Base-by-base conservation (phyloP, 2,797 vertebrate genomes). In the Clamator glandarius region DNA sequence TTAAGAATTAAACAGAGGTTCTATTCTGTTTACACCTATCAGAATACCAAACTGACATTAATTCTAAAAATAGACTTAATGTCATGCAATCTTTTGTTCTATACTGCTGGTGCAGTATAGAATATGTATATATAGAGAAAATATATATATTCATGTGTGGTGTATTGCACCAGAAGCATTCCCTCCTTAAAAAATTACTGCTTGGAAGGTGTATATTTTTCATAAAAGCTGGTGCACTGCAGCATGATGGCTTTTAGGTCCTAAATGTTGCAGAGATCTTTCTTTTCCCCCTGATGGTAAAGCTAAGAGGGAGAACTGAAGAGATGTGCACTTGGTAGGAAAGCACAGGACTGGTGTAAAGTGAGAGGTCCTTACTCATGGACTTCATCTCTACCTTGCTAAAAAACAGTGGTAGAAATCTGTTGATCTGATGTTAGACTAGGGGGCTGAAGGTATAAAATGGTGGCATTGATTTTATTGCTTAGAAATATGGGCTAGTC, bases 391-490 rank as follows among this genome's bases (percentile, higher is more conserved):
- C 68, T 79, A 24, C 19, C 11, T 72, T 54, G 58, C 69, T 78
- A 66, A 29, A 23, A 6, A 12, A 10, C 20, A 6, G 20, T 41
- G 29, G 23, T 48, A 69, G 69, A 42, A 89, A 23, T 83, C 64
- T 81, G 39, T 48, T 39, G 84, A 42, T 42, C 42, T 69, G 73
- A n/a, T 5, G 2, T 80, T 59, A 81, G 76, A 58, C 18, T 48
- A 57, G 29, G 20, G 16, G 35, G 12, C 31, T 76, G 69, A 84
- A 72, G n/a, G 48, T 44, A 24, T 81, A 42, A 84, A 59, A 83
- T 70, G 76, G 42, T 66, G 68, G 73, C 52, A 57, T 84, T 82
- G 82, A 42, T 84, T 87, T 83, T 92, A 89, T 57, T 72, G n/a
- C 79, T 89, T 75, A 68, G 66, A 92, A 94, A 87, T 74, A 59